phyloP scores from a whole-genome alignment of 2,797 vertebrate genomes.

The Intellagama lesueurii region DNA sequence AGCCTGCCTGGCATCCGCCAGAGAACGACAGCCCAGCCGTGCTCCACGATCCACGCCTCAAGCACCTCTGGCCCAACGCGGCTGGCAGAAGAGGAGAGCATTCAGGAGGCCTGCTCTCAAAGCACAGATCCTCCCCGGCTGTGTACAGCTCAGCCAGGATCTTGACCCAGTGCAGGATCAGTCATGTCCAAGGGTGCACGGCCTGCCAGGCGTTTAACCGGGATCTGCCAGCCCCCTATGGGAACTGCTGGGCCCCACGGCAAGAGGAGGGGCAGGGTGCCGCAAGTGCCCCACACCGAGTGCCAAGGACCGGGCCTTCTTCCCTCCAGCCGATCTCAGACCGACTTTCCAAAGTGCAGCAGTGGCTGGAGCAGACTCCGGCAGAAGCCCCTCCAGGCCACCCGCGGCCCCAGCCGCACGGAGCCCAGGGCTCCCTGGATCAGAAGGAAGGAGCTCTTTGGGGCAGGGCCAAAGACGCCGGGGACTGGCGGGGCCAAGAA shows the following conservation, averaged over 20 bases:
- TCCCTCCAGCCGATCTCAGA: background rate
- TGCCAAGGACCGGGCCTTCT: background rate
- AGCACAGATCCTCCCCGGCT: background rate
- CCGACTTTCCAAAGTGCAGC: constrained; percentile 13
- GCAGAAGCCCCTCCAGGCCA: background rate
- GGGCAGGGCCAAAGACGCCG: background rate
- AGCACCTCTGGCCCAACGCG: background rate
- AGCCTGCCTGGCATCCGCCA: too few species aligned
- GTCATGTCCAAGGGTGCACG: constrained; percentile 13
- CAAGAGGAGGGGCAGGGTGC: background rate
- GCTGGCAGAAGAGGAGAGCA: background rate
- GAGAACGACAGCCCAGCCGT: fast-evolving
- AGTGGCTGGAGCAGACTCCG: constrained; percentile 18
- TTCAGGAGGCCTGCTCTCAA: too few species aligned
- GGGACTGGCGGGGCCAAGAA: background rate
- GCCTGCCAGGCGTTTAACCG: constrained; percentile 25
- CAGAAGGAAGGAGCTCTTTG: background rate
- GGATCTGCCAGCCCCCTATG: background rate
- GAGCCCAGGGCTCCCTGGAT: too few species aligned
- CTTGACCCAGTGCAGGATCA: constrained; percentile 18
- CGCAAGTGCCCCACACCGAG: fast-evolving
- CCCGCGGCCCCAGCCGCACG: background rate
- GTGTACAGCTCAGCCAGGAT: background rate
- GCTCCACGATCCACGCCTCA: fast-evolving
- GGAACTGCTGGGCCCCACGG: background rate